phyloP scores from a whole-genome alignment of 2,113 vertebrate species.

The Rutilus rutilus region DNA sequence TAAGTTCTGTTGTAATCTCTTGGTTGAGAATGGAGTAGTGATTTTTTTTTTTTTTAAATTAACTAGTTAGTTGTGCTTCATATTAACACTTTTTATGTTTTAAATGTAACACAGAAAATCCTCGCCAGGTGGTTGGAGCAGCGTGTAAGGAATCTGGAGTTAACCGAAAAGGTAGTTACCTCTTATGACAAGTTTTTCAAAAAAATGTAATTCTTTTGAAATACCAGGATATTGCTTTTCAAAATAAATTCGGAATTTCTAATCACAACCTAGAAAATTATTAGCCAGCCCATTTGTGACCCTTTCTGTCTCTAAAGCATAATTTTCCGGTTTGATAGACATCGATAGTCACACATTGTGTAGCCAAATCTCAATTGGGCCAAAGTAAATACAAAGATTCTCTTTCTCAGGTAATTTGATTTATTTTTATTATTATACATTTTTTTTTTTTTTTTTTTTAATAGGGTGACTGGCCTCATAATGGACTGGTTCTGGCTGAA shows the following conservation, averaged over 20 bases:
- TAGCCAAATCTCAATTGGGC: not conserved
- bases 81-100: not conserved
- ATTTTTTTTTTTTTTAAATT: not conserved
- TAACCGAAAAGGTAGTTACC: conserved; percentile 89
- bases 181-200: too few species aligned
- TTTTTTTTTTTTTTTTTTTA: not conserved
- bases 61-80: not conserved
- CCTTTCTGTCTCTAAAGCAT: not conserved
- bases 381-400: not conserved
- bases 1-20: too few species aligned
- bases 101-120: conserved; percentile 76
- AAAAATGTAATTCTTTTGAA: not conserved
- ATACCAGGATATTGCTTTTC: not conserved
- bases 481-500: conserved; percentile 88
- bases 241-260: too few species aligned
- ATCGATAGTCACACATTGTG: not conserved
- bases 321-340: not conserved
- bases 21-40: not conserved
- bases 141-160: conserved; percentile 87
- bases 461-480: conserved; percentile 92
- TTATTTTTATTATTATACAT: not conserved
- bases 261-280: not conserved
- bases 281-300: not conserved
- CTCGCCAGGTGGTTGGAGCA: conserved; percentile 92
- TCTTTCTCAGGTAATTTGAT: not conserved